Base-by-base conservation (phyloP, 2,888 invertebrate species). In the Sesia apiformis region DNA sequence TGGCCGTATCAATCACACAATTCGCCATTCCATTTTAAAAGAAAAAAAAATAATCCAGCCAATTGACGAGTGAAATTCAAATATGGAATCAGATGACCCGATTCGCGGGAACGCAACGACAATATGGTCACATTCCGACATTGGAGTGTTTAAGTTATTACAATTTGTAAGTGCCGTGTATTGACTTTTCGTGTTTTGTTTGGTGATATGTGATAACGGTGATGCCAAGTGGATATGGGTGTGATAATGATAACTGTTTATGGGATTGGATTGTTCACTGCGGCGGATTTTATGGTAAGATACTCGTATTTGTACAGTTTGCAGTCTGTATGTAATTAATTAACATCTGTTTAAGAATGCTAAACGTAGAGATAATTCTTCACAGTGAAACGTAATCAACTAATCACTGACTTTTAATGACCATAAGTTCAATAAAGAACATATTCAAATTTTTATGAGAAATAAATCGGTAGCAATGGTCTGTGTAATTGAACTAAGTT, bases 181-280 rank as follows among this genome's bases (percentile, higher is more conserved):
- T 81, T 81, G 79, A 83, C 79, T 78, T 81, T 78, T 73, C 61
- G 75, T 82, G 79, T 81, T 78, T 82, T 81, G 82, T 74, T 81
- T 78, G 67, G 82, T 84, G 81, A 78, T 79, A 69, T 71, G 78
- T 80, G 78, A 79, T 82, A 78, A 74, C 74, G 66, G 77, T 77
- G 73, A 84, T 86, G 86, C 76, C 78, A 75, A 83, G 81, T 78
- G 79, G 74, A 71, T 80, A 78, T 81, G 78, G 76, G 72, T 80
- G 84, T 82, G 83, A 82, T 78, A 84, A 83, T 82, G 84, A 70
- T 78, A 81, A 77, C 76, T 78, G 77, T 75, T 65, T 76, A 64
- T 81, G 78, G 79, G 72, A 82, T 81, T 85, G 86, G 84, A 86
- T 87, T 84, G 76, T 74, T 71, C 76, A 72, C 67, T 84, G 82